These are phyloP conservation scores for Amphiura filiformis DNA, from an alignment of 35 echinoderm and acorn worm genomes.

Conservation along the genomic window DNA sequence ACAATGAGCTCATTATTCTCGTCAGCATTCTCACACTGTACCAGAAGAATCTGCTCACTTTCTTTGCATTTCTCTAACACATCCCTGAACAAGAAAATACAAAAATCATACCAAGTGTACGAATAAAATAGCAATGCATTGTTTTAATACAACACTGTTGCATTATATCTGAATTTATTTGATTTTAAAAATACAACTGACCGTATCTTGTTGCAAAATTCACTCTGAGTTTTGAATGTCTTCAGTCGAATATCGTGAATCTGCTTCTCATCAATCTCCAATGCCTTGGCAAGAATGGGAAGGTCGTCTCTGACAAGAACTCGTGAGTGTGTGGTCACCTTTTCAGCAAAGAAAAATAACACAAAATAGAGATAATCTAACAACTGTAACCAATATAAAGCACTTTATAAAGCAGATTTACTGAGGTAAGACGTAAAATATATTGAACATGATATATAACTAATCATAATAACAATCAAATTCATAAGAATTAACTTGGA, in stretches of 20 bases:
- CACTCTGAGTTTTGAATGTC: neutral
- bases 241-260: neutral
- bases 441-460: no score
- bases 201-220: neutral
- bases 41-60: neutral
- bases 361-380: no score
- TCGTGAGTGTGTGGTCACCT: neutral
- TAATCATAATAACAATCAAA: no score
- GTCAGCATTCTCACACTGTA: neutral
- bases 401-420: no score
- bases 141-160: no score
- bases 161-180: no score
- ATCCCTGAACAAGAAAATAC: neutral
- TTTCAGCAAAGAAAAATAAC: neutral
- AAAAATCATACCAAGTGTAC: no score
- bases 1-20: neutral
- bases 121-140: no score
- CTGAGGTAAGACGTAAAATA: no score
- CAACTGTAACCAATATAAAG: no score
- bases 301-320: neutral
- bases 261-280: neutral
- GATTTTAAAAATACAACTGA: neutral
- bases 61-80: neutral
- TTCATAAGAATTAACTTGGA: no score
- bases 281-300: neutral